Evolutionary conservation across 2,888 invertebrate genomes (phyloP).

Genomic region (Leucania comma): DNA sequence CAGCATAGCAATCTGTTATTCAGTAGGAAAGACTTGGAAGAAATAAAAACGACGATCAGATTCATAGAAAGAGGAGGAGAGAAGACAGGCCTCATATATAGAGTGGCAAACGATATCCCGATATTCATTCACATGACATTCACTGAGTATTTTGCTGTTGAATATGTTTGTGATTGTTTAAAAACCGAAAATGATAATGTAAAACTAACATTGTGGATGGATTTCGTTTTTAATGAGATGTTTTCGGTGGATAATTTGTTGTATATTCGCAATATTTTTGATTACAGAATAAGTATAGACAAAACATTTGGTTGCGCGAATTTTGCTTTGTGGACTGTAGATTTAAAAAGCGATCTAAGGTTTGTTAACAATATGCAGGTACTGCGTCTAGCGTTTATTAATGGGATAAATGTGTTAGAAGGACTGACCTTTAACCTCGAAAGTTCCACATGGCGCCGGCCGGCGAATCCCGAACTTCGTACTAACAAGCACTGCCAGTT

Average conservation of each 20-base stretch:
- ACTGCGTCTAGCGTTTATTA: no score
- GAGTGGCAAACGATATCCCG: slow-evolving; percentile 27
- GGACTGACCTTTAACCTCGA: no score
- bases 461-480: no score
- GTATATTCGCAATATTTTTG: slow-evolving; percentile 5
- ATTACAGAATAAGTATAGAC: slow-evolving; percentile 5
- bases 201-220: background rate
- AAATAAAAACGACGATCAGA: slow-evolving; percentile 17
- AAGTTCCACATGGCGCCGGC: no score
- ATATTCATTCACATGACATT: slow-evolving; percentile 46
- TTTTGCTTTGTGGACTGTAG: no score
- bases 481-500: no score
- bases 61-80: slow-evolving; percentile 34
- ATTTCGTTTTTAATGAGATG: slow-evolving; percentile 8
- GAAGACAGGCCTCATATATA: slow-evolving; percentile 40
- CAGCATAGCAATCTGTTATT: slow-evolving; percentile 9
- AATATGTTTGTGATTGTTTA: slow-evolving; percentile 33
- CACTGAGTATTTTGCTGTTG: slow-evolving; percentile 50
- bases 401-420: no score
- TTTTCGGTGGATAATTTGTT: background rate
- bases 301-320: no score
- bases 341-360: no score
- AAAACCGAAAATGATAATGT: background rate
- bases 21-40: slow-evolving; percentile 16
- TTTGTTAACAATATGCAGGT: no score